Base-by-base conservation (phyloP, 2,113 vertebrate species). In the Lathamus discolor region DNA sequence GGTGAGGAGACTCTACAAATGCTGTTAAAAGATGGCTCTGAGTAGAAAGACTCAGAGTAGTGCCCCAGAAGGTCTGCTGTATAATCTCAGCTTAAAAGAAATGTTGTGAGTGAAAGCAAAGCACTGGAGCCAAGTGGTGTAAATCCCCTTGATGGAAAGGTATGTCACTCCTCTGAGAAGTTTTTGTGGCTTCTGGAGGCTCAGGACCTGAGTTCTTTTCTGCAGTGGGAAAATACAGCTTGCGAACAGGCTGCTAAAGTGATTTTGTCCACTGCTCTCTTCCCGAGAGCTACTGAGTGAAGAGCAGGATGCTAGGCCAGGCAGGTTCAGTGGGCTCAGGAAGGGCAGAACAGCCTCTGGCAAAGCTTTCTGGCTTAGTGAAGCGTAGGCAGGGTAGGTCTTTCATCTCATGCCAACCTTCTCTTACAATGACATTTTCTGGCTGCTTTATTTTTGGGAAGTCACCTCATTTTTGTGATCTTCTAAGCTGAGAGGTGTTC, bases 401-500 rank as follows among this genome's bases (percentile, higher is more conserved):
- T 84, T 91, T 48, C 28, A 62, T 78, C 69, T 88, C 39, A 5
- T 5, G 6, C 66, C 62, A 14, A 62, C 48, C 13, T 66, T 84
- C 28, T 46, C 61, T 68, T 88, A 43, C 12, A 49, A 0, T 48
- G 64, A 64, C 2, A 3, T 37, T 61, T 90, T 57, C 44, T 91
- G 76, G 37, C 67, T 44, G 41, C 13, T 64, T 90, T 81, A 61
- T 70, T 92, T 91, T 72, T 70, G 76, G 66, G 55, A 88, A 70
- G 72, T 83, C 68, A 63, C 67, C 76, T 91, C 35, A 63, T 86
- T 88, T 93, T 96, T 69, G 55, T 75, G 44, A 91, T 90, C 59
- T 3, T 62, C 37, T 92, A 87, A 73, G 87, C 7, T 7, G 24
- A 75, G 89, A 87, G 27, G 43, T 86, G 79, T 93, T 73, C n/a